phyloP scores from a whole-genome alignment of 2,797 vertebrate species.

The Semotilus atromaculatus region DNA sequence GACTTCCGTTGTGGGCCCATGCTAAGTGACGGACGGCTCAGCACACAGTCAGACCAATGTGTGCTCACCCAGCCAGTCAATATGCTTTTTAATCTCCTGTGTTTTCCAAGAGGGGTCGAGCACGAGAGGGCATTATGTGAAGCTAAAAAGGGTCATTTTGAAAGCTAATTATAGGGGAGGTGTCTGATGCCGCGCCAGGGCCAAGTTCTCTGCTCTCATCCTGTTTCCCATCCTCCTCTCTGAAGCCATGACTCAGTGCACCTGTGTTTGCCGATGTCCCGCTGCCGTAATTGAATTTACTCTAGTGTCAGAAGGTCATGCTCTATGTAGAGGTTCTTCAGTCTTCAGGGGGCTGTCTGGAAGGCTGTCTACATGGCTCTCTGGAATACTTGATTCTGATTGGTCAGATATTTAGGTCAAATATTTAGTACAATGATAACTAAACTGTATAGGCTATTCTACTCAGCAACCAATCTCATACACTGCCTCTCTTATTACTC shows the following conservation, averaged over 20 bases:
- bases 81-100: slow-evolving; percentile 25
- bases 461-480: neutral
- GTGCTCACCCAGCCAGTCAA: neutral
- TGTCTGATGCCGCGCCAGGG: neutral
- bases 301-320: slow-evolving; percentile 4
- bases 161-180: slow-evolving; percentile 26
- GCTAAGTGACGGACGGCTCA: neutral
- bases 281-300: slow-evolving; percentile 36
- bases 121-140: slow-evolving; percentile 1
- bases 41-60: slow-evolving; percentile 5
- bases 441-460: neutral
- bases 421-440: neutral
- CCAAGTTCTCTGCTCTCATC: neutral
- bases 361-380: neutral
- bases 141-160: neutral
- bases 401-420: no score
- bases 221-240: slow-evolving; percentile 10
- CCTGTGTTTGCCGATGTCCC: slow-evolving; percentile 29
- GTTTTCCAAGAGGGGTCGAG: slow-evolving; percentile 10
- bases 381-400: neutral
- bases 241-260: slow-evolving; percentile 7
- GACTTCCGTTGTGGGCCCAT: neutral
- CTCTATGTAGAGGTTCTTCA: neutral
- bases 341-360: neutral
- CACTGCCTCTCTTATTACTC: neutral